Percentiles rank a stretch among this genome's conserved stretches.
phyloP scores from a whole-genome alignment of 2,113 vertebrate species.

The Laticauda colubrina region DNA sequence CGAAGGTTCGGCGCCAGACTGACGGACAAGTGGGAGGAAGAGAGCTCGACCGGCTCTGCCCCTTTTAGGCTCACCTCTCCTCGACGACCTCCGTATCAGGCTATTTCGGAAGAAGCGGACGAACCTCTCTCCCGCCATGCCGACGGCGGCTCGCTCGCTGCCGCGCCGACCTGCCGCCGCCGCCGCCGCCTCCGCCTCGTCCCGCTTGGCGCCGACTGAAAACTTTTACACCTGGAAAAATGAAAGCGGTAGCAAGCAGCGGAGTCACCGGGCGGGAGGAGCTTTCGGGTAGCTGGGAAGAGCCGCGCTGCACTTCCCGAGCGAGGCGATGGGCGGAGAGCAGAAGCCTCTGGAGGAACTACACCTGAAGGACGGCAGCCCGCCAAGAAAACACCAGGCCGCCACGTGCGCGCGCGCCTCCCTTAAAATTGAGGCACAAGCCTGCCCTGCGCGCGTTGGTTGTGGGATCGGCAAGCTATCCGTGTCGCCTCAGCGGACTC shows the following conservation, averaged over 20 bases:
- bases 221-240: background rate
- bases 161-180: background rate
- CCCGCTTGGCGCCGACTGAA: background rate
- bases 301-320: background rate
- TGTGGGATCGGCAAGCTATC: background rate
- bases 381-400: background rate
- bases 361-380: background rate
- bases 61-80: conserved; percentile 18
- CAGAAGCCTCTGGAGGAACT: background rate
- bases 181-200: background rate
- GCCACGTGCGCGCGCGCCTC: background rate
- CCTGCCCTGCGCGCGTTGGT: background rate
- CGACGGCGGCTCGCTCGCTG: background rate
- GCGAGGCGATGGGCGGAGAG: background rate
- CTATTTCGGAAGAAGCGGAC: conserved; percentile 66
- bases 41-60: background rate
- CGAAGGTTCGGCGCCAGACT: background rate
- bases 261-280: conserved; percentile 2
- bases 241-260: conserved; percentile 13
- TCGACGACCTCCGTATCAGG: conserved; percentile 36
- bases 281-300: background rate
- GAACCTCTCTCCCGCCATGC: conserved; percentile 64
- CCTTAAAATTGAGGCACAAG: background rate
- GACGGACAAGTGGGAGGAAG: background rate
- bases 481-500: background rate